A percentile compares a stretch with the other conserved stretches of the same genome.
Conservation (phyloP, 1,140 invertebrate genomes). For the Trachymyrmex septentrionalis region DNA sequence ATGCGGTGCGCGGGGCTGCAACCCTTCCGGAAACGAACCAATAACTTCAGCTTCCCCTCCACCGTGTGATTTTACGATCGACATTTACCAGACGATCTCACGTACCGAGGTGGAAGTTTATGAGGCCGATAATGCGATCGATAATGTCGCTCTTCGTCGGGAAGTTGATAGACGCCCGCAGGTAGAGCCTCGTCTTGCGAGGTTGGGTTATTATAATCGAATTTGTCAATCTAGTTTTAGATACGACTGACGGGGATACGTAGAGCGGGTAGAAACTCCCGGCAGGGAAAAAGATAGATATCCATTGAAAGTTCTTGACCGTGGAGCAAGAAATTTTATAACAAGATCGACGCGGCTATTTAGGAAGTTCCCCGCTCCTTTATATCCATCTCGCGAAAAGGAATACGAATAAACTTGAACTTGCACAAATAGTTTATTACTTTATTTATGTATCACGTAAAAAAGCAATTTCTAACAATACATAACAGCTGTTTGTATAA, state of each 20-base stretch:
- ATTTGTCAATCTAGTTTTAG: conserved; percentile 67
- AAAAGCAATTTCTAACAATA: background rate
- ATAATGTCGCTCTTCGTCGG: conserved; percentile 72
- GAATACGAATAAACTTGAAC: background rate
- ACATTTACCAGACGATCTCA: conserved; percentile 69
- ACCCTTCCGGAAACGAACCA: conserved; percentile 67
- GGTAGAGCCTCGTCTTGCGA: background rate
- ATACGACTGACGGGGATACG: conserved; percentile 53
- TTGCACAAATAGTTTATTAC: background rate
- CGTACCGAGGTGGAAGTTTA: conserved; percentile 71
- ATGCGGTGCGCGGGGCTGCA: background rate
- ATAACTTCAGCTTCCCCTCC: conserved; percentile 53
- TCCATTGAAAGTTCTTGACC: conserved; percentile 47
- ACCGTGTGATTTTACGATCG: conserved; percentile 73
- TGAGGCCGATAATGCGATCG: conserved; percentile 75
- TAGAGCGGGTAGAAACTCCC: conserved; percentile 29
- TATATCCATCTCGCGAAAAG: background rate
- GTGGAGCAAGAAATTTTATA: conserved; percentile 53
- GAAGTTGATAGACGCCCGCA: conserved; percentile 66
- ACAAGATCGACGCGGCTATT: conserved; percentile 22
- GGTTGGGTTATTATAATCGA: conserved; percentile 69
- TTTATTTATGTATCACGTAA: too few species aligned
- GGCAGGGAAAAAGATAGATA: conserved; percentile 15
- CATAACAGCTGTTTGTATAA: conserved; percentile 4
- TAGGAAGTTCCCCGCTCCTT: conserved; percentile 18